Evolutionary conservation across 64 coral and sea anemone species (phyloP), one percentile per base, ranked within the genome.

Genomic region (Hydrozoanthus tunicans): DNA sequence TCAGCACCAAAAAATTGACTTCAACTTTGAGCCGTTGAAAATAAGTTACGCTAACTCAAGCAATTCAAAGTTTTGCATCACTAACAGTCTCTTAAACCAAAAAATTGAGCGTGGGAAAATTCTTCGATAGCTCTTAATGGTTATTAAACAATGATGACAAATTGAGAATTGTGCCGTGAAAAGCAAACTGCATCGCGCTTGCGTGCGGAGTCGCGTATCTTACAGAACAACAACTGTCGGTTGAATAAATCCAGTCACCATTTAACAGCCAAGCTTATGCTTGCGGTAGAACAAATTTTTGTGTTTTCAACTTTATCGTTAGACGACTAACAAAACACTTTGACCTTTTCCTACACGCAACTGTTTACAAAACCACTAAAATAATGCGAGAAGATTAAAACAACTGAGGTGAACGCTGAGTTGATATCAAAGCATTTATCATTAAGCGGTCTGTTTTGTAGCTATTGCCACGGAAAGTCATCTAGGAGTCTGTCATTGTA

Each of bases 71-170:
- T 43, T 43, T 43, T 43, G 32, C 32, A 43, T 43, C 32, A 43
- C 32, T 43, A 43, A 43, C 0, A 43, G 32, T 43, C 32, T 43
- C 32, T 43, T 43, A 43, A 43, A 43, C 32, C 32, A 43, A 43
- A 43, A 43, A 43, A 43, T 82, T 82, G 25, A 88, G 68, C 84
- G 70, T 88, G 84, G 84, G 84, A 88, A 88, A 88, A 88, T 88
- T 88, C 13, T 5, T 65, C 1, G 55, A 57, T 59, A 54, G 0
- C 25, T 70, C 56, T n/a, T 59, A 11, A 25, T 51, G 23, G 17
- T 72, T 88, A 24, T 14, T 61, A 70, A 6, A 62, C 64, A 82
- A 82, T 65, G 80, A 65, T 82, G 10, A 82, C 59, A 82, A 88
- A 88, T 88, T 59, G 67, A 58, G 12, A 59, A 70, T 73, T 73